Conservation (phyloP, 2,888 invertebrate genomes). For the Busseola fusca region DNA sequence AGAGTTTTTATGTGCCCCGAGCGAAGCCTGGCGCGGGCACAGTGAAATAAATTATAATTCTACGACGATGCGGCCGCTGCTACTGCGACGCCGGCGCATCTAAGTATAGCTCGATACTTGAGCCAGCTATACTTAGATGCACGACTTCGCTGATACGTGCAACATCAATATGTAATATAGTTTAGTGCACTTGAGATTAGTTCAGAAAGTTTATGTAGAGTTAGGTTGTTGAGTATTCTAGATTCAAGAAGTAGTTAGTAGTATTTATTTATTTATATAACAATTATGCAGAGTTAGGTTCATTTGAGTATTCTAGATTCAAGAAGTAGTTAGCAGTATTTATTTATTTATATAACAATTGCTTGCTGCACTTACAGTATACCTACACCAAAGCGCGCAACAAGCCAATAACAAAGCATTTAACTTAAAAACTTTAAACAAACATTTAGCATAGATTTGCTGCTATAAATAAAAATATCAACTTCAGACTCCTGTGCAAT, state of each 20-base stretch:
- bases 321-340: too few relatives aligned
- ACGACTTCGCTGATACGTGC: slow-evolving; percentile 21
- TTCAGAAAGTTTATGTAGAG: background rate
- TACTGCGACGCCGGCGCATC: slow-evolving; percentile 41
- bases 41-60: slow-evolving; percentile 43
- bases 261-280: too few relatives aligned
- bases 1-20: slow-evolving; percentile 25
- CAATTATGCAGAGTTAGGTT: background rate
- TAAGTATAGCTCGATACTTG: slow-evolving; percentile 38
- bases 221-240: background rate
- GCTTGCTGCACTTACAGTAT: too few relatives aligned
- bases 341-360: too few relatives aligned
- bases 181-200: background rate
- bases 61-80: slow-evolving; percentile 5
- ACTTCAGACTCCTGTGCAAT: too few relatives aligned
- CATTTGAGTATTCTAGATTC: background rate
- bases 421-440: too few relatives aligned
- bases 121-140: slow-evolving; percentile 19
- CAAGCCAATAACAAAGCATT: too few relatives aligned
- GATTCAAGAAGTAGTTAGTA: too few relatives aligned
- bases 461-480: too few relatives aligned
- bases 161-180: slow-evolving; percentile 5
- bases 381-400: too few relatives aligned
- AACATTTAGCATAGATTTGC: too few relatives aligned
- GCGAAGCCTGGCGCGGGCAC: slow-evolving; percentile 25